Percentiles rank a stretch among this genome's conserved stretches.
These are phyloP conservation scores for Lindbergichthys nudifrons DNA, from an alignment of 2,797 vertebrate genomes.

Conservation along the genomic window DNA sequence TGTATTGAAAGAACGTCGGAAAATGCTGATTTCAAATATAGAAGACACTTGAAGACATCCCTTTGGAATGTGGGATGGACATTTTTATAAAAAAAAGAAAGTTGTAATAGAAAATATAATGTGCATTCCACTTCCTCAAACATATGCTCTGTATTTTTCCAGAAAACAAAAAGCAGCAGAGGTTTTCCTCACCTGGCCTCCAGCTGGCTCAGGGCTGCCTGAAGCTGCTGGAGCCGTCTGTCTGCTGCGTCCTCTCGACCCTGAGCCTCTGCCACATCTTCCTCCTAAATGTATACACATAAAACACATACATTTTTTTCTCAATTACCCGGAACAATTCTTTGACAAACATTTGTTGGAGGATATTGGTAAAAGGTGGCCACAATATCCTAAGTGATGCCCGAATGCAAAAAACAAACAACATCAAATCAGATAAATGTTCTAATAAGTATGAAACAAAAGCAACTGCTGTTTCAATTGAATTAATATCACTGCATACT, in stretches of 20 bases:
- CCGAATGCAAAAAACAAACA: background rate
- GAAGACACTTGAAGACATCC: too few relatives aligned
- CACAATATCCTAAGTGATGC: background rate
- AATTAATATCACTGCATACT: too few relatives aligned
- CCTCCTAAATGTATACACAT: constrained; percentile 84
- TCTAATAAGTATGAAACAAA: background rate
- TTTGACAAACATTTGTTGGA: background rate
- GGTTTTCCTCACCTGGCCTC: constrained; percentile 87
- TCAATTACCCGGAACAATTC: background rate
- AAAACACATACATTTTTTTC: constrained; percentile 23
- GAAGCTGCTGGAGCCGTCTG: constrained; percentile 88
- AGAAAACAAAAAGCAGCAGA: constrained; percentile 3
- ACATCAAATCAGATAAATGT: background rate
- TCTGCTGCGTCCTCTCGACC: constrained; percentile 89
- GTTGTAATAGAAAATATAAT: too few relatives aligned
- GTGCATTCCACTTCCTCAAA: too few relatives aligned
- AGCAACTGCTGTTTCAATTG: background rate
- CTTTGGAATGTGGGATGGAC: too few relatives aligned
- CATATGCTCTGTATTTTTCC: too few relatives aligned
- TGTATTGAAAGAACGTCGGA: too few relatives aligned
- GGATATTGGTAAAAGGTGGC: background rate
- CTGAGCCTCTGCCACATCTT: constrained; percentile 84
- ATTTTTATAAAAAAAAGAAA: too few relatives aligned
- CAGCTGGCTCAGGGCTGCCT: constrained; percentile 86
- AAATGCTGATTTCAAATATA: too few relatives aligned